These are phyloP conservation scores for Ceyx erithaca DNA, from an alignment of 2,797 vertebrate species.

Conservation along the genomic window DNA sequence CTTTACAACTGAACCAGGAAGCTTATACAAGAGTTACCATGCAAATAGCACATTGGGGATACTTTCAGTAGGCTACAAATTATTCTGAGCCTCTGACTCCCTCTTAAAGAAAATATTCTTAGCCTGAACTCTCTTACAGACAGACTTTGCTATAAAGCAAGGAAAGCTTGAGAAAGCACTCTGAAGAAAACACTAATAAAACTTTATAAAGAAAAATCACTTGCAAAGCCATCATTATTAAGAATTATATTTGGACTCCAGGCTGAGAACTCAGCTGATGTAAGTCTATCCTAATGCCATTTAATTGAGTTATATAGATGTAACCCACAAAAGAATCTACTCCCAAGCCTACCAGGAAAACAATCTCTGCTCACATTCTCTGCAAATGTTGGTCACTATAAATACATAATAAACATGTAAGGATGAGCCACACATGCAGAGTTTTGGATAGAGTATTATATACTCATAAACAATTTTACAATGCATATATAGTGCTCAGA, in stretches of 20 bases:
- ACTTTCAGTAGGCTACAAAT: slow-evolving; percentile 19
- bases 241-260: background rate
- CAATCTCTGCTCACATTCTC: background rate
- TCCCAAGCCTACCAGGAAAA: slow-evolving; percentile 26
- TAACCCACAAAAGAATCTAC: background rate
- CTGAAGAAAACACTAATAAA: slow-evolving; percentile 28
- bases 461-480: background rate
- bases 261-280: slow-evolving; percentile 30
- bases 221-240: slow-evolving; percentile 29
- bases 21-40: background rate
- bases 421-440: background rate
- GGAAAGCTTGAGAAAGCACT: slow-evolving; percentile 31
- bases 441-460: background rate
- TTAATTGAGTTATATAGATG: slow-evolving; percentile 59
- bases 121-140: background rate
- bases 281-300: slow-evolving; percentile 54
- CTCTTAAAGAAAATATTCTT: background rate
- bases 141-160: background rate
- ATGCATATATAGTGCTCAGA: background rate
- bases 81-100: slow-evolving; percentile 10
- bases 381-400: slow-evolving; percentile 19
- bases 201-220: slow-evolving; percentile 26
- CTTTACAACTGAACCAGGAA: slow-evolving; percentile 38
- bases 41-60: background rate
- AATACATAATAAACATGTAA: background rate